phyloP scores from a whole-genome alignment of 2,113 vertebrate species.

The Leucosticte australis region DNA sequence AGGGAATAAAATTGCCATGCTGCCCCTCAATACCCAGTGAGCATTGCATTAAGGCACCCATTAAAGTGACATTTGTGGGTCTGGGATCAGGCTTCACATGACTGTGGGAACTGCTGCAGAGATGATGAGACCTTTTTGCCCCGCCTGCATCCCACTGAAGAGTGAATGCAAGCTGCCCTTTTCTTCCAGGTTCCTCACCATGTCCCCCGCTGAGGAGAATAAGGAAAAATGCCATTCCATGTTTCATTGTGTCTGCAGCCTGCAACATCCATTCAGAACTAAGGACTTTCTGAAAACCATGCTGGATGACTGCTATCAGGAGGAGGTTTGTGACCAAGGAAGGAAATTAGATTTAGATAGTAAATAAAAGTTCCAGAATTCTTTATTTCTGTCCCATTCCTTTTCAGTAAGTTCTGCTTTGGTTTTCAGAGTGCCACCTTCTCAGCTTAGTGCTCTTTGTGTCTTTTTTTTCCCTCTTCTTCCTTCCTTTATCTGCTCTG shows the following conservation, averaged over 20 bases:
- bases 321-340: background rate
- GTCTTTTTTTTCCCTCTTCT: background rate
- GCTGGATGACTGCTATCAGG: background rate
- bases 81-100: background rate
- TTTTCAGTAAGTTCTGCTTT: background rate
- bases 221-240: fast-evolving
- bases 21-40: fast-evolving
- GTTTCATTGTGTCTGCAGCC: background rate
- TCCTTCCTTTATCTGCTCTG: background rate
- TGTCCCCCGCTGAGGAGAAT: background rate
- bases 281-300: background rate
- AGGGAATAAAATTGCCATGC: background rate
- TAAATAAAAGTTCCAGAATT: background rate
- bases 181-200: background rate
- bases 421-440: background rate
- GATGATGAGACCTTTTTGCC: fast-evolving
- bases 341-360: background rate
- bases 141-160: background rate
- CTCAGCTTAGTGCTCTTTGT: background rate
- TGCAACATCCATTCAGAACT: background rate
- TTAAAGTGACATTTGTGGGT: fast-evolving
- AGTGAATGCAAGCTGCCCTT: fast-evolving
- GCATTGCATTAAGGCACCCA: background rate
- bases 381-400: background rate
- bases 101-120: background rate